Conservation (phyloP, 2,888 invertebrate species). For the Aricia artaxerxes region DNA sequence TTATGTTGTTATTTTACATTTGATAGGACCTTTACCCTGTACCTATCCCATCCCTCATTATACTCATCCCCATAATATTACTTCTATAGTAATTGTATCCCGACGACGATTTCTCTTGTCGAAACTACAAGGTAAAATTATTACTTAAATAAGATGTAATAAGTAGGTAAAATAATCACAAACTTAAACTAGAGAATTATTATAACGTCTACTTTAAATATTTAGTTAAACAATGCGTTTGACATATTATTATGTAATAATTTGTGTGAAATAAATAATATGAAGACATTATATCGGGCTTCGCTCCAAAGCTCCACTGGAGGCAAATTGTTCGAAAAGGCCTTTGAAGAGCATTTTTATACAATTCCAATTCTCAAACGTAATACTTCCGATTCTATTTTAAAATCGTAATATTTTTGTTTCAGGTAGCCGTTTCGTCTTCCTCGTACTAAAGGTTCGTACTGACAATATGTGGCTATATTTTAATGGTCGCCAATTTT, state of each 20-base stretch:
- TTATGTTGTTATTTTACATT: background rate
- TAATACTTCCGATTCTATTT: background rate
- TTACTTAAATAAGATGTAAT: background rate
- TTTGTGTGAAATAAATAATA: background rate
- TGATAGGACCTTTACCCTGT: background rate
- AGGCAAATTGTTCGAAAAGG: constrained; percentile 9
- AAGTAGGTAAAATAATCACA: no score
- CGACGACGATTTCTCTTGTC: background rate
- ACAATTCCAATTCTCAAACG: background rate
- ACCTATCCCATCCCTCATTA: background rate
- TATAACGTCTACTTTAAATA: no score
- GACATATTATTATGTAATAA: background rate
- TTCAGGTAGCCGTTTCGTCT: constrained; percentile 20
- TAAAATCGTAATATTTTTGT: constrained; percentile 11
- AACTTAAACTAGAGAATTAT: no score
- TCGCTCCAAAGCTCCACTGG: background rate
- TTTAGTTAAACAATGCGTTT: background rate
- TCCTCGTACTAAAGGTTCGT: constrained; percentile 23
- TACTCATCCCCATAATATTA: background rate
- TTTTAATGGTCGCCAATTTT: background rate
- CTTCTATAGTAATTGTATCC: no score
- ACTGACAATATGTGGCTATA: background rate
- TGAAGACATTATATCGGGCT: background rate
- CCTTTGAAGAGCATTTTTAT: constrained; percentile 4
- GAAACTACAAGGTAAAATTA: background rate